Conservation (phyloP, 2,113 vertebrate species). For the Rutilus rutilus region DNA sequence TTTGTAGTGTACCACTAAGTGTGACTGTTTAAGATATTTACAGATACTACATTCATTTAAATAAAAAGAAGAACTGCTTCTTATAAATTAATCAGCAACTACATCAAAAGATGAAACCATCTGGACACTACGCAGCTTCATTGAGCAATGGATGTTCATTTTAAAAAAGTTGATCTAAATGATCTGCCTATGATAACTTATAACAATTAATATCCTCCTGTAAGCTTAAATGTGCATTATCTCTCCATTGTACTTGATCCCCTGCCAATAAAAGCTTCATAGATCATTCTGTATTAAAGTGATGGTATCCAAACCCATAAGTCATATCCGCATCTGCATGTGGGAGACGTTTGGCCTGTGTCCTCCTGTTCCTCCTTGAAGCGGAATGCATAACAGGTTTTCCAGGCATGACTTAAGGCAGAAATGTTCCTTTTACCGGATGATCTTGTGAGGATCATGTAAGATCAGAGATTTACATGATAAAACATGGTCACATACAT, state of each 20-base stretch:
- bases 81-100: not conserved
- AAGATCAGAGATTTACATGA: not conserved
- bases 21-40: not conserved
- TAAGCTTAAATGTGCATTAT: constrained; percentile 15
- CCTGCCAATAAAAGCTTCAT: constrained; percentile 15
- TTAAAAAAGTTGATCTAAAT: not conserved
- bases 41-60: not conserved
- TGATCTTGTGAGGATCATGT: not conserved
- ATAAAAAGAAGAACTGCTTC: not conserved
- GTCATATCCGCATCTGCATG: not conserved
- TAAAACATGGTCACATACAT: too few relatives aligned
- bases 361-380: not conserved
- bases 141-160: not conserved
- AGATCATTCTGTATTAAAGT: not conserved
- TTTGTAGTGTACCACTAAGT: not conserved
- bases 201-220: not conserved
- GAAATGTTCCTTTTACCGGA: not conserved
- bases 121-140: not conserved
- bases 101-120: not conserved
- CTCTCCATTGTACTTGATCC: not conserved
- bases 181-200: not conserved
- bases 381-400: not conserved
- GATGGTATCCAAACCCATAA: not conserved
- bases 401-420: not conserved
- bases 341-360: constrained; percentile 24